Evolutionary conservation across 2,888 invertebrate species (phyloP), one percentile per base, ranked within the genome.

Genomic region (Suillia variegata): DNA sequence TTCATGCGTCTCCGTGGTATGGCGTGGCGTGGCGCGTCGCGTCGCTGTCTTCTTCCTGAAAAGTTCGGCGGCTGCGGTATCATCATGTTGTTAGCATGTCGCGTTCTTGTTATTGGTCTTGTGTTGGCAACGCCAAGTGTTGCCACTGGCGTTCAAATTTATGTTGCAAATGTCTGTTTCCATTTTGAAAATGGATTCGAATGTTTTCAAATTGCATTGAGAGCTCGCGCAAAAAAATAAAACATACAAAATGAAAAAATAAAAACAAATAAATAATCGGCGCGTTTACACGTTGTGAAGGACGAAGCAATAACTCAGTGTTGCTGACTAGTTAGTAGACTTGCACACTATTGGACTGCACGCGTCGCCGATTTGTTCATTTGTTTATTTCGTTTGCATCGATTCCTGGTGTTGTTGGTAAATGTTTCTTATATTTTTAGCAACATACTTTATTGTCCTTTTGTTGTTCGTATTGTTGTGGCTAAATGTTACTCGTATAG

Each of bases 1-100:
- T n/a, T 12, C 3, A 4, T 48, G 54, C 57, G 56, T 63, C 63
- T 65, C 63, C 64, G 59, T 67, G 67, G 59, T 62, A 59, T 64
- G n/a, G 18, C 24, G 33, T 50, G 50, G 52, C 17, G 47, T 33
- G 21, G 38, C 13, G 38, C 38, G 13, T 5, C 6, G 31, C 31
- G 6, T 8, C 4, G 38, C 38, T n/a, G 38, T 8, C 38, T 38
- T 38, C 38, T n/a, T 38, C 10, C 12, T 13, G 13, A 38, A 38
- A n/a, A 8, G n/a, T n/a, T n/a, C n/a, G n/a, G n/a, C n/a, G n/a
- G n/a, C n/a, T n/a, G 6, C 13, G 38, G n/a, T n/a, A n/a, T 13
- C 38, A n/a, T n/a, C 38, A 38, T 38, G n/a, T 38, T 38, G 38
- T 38, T 38, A 38, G 10, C 38, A 38, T 38, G 38, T 6, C 10